Percentiles rank a stretch among this genome's conserved stretches.
These are phyloP conservation scores for Taurulus bubalis DNA, from an alignment of 2,113 vertebrate species.

Conservation along the genomic window DNA sequence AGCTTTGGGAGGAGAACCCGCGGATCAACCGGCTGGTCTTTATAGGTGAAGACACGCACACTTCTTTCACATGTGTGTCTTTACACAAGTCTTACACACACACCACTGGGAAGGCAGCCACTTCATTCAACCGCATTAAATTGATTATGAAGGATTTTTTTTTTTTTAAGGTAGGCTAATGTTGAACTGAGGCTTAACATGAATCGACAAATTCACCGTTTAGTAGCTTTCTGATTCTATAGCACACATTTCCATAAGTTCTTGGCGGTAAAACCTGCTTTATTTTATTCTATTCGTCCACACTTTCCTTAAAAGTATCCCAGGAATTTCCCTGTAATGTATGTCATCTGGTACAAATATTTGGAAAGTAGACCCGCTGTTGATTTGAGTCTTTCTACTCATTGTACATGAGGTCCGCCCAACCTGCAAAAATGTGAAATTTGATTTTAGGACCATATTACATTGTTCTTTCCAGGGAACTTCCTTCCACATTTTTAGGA, in stretches of 20 bases:
- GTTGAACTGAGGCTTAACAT: too few relatives aligned
- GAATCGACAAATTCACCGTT: background rate
- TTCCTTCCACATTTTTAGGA: background rate
- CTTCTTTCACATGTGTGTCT: conserved; percentile 7
- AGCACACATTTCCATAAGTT: background rate
- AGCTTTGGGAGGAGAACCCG: conserved; percentile 86
- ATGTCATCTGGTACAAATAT: background rate
- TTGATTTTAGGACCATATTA: background rate
- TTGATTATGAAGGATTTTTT: too few relatives aligned
- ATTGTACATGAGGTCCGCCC: background rate
- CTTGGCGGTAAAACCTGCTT: background rate
- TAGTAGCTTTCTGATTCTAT: background rate
- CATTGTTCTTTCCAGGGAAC: background rate
- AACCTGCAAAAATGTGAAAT: background rate
- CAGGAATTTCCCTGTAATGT: background rate
- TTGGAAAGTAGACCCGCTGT: background rate
- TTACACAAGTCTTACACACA: background rate
- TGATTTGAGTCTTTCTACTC: background rate
- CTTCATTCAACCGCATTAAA: background rate
- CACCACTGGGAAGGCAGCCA: background rate
- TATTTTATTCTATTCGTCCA: background rate
- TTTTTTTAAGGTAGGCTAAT: background rate
- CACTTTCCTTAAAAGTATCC: background rate
- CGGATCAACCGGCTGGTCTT: conserved; percentile 90
- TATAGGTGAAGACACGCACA: conserved; percentile 87